Conservation (phyloP, 2,888 invertebrate genomes). For the Petrolisthes manimaculis region DNA sequence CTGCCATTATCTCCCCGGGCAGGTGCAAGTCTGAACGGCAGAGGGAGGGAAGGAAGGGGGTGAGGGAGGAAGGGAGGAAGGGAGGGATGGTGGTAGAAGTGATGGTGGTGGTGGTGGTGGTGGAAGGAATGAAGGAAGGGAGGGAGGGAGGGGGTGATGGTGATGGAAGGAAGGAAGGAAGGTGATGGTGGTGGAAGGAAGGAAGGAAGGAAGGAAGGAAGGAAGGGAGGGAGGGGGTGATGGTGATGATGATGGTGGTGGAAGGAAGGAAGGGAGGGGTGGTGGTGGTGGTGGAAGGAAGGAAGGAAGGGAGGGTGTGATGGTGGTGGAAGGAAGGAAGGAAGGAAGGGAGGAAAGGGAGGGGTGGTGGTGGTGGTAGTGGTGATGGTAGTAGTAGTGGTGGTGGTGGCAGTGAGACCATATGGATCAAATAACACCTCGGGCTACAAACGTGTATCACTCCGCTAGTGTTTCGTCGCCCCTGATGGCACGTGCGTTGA, state of each 20-base stretch:
- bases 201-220: neutral
- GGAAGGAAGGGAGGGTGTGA: neutral
- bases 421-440: constrained; percentile 30
- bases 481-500: constrained; percentile 15
- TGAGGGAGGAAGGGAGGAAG: too few species aligned
- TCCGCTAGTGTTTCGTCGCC: constrained; percentile 23
- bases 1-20: neutral
- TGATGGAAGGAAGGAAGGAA: neutral
- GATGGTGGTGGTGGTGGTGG: constrained; percentile 2
- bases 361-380: neutral
- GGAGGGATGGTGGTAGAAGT: neutral
- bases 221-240: neutral
- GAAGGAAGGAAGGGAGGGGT: neutral
- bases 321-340: neutral
- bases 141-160: neutral
- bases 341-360: neutral
- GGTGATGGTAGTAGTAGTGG: neutral
- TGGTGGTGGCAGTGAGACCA: constrained; percentile 2
- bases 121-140: neutral
- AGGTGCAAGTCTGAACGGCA: neutral
- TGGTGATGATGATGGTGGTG: neutral
- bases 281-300: neutral
- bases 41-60: neutral
- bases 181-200: neutral
- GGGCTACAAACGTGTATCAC: constrained; percentile 39